Evolutionary conservation across 2,888 invertebrate genomes (phyloP), one percentile per base, ranked within the genome.

Genomic region (Dromius quadrimaculatus): DNA sequence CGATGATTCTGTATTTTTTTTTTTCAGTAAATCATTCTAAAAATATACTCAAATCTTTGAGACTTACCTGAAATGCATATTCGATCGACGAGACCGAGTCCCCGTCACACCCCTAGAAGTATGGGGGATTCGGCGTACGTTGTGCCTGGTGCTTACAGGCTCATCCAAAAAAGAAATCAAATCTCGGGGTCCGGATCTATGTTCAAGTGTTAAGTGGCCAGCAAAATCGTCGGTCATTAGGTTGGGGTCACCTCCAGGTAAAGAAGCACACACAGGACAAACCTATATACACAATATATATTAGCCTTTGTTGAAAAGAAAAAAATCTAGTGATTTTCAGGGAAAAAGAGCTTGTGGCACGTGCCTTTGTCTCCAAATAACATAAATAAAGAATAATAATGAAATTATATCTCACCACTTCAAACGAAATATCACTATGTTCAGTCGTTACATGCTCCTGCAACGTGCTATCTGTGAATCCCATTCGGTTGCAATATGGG

Each of bases 221-320:
- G 95, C 93, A 85, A 98, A 95, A 87, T 98, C 98, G 86, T 98
- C 97, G 74, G 97, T 97, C 84, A 97, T 94, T 81, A 96, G 91
- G 86, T 98, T 98, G 73, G 97, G 97, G 83, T 98, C 98, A 65
- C 97, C 97, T 74, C 97, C 97, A 36, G 97, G 96, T 85, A 94
- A 89, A 73, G 97, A 94, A 73, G 98, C 98, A 85, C 98, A 98
- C 64, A 98, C 91, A 74, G 98, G 98, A 84, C 98, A 98, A 71
- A 98, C 95, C 90, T 97, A 84, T 79, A 84, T 80, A 66, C 77
- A 76, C 74, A 71, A 72, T 57, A 71, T 45, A 71, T 20, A 68
- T 5, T 45, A 15, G 22, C n/a, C n/a, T n/a, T n/a, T n/a, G n/a
- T n/a, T n/a, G n/a, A n/a, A n/a, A n/a, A n/a, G n/a, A n/a, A n/a